These are phyloP conservation scores for Tenthredo distinguenda DNA, from an alignment of 2,888 invertebrate genomes.

Conservation along the genomic window DNA sequence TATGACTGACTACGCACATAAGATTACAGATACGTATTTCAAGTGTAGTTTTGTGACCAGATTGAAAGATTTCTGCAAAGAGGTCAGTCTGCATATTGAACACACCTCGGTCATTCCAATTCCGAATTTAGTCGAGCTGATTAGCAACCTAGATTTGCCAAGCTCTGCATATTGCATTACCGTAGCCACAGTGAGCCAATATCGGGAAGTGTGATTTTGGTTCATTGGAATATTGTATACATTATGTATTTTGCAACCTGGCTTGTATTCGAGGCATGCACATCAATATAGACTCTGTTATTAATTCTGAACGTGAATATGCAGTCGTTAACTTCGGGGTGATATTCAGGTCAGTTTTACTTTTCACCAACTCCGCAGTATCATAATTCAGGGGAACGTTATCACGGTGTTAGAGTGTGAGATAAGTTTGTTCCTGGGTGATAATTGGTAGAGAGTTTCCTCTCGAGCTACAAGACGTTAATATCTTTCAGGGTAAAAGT, in stretches of 20 bases:
- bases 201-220: background rate
- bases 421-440: slow-evolving; percentile 11
- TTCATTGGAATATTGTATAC: slow-evolving; percentile 8
- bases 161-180: slow-evolving; percentile 9
- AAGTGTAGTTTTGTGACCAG: background rate
- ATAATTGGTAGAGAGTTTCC: slow-evolving; percentile 11
- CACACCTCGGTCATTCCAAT: background rate
- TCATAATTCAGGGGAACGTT: background rate
- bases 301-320: background rate
- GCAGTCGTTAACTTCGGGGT: background rate
- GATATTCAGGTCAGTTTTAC: background rate
- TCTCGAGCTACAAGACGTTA: background rate
- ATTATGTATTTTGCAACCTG: background rate
- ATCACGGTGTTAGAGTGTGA: background rate
- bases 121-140: slow-evolving; percentile 5
- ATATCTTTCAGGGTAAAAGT: slow-evolving; percentile 17
- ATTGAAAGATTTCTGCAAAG: background rate
- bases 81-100: background rate
- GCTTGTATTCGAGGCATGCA: background rate
- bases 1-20: background rate
- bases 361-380: background rate
- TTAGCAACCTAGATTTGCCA: background rate
- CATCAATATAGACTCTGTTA: background rate
- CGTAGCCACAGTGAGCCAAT: background rate
- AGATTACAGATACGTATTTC: background rate